phyloP scores from a whole-genome alignment of 2,113 vertebrate genomes.

The Hirundichthys speculiger region DNA sequence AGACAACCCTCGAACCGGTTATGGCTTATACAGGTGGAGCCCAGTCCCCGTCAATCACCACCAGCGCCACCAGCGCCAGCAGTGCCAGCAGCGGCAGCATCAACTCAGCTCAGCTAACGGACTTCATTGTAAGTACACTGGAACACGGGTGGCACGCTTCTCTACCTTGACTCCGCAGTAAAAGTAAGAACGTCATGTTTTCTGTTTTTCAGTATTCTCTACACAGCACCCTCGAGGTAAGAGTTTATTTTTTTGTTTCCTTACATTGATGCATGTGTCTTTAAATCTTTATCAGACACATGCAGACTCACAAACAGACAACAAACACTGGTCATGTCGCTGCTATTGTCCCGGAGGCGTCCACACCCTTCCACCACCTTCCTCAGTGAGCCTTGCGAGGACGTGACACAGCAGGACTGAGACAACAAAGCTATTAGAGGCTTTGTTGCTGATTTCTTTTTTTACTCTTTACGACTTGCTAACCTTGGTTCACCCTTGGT shows the following conservation, averaged over 20 bases:
- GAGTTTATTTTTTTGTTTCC: constrained; percentile 6
- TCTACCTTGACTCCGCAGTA: background rate
- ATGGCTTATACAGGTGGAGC: background rate
- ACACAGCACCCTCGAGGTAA: constrained; percentile 37
- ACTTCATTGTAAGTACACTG: constrained; percentile 21
- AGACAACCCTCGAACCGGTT: background rate
- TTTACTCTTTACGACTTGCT: too few species aligned
- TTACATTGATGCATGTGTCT: background rate
- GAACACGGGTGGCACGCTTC: too few species aligned
- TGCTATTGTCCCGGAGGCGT: too few species aligned
- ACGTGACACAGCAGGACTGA: too few species aligned
- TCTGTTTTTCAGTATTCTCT: constrained; percentile 49
- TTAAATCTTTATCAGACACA: background rate
- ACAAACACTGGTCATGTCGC: background rate
- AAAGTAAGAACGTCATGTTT: background rate
- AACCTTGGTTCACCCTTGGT: too few species aligned
- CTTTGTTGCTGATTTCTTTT: too few species aligned
- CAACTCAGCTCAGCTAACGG: background rate
- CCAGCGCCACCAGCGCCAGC: too few species aligned
- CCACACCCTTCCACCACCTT: too few species aligned
- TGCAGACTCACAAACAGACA: background rate
- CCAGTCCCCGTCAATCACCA: background rate
- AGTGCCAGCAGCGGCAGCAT: background rate
- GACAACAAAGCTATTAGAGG: too few species aligned
- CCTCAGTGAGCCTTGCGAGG: too few species aligned